A percentile compares a stretch with the other conserved stretches of the same genome.
phyloP scores from a whole-genome alignment of 2,797 vertebrate species.

The Xerus rutilus region DNA sequence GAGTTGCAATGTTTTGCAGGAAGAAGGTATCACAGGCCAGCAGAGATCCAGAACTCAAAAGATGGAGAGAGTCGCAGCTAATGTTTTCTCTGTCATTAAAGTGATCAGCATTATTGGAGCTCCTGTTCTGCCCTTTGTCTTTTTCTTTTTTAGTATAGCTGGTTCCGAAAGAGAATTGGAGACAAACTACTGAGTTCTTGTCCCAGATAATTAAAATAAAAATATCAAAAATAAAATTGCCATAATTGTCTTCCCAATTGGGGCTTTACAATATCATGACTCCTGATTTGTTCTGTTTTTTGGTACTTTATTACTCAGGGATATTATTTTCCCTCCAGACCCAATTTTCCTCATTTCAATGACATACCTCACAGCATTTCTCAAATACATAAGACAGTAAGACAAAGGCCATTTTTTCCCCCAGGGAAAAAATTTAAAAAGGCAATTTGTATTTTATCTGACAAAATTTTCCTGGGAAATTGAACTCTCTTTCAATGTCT shows the following conservation, averaged over 20 bases:
- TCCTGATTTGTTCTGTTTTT: neutral
- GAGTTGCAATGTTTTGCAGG: neutral
- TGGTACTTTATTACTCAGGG: neutral
- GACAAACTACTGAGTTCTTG: neutral
- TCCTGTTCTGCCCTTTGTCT: neutral
- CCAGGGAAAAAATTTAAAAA: slow-evolving; percentile 33
- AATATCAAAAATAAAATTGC: slow-evolving; percentile 25
- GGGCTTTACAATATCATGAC: neutral
- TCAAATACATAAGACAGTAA: neutral
- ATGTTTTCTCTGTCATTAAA: slow-evolving; percentile 2
- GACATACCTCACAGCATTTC: neutral
- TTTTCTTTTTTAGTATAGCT: neutral
- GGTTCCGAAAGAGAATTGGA: neutral
- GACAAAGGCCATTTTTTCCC: neutral
- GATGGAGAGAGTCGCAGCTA: neutral
- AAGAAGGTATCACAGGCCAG: neutral
- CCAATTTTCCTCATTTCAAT: neutral
- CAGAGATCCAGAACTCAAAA: neutral
- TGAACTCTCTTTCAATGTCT: neutral
- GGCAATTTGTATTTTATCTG: neutral
- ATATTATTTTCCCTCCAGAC: slow-evolving; percentile 15
- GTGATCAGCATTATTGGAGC: neutral
- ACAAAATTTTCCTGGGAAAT: neutral
- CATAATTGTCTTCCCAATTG: neutral
- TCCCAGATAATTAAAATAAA: slow-evolving; percentile 2